A percentile compares a stretch with the other conserved stretches of the same genome.
Conservation (phyloP, 1,140 invertebrate species). For the Brachionus asplanchnoidis region DNA sequence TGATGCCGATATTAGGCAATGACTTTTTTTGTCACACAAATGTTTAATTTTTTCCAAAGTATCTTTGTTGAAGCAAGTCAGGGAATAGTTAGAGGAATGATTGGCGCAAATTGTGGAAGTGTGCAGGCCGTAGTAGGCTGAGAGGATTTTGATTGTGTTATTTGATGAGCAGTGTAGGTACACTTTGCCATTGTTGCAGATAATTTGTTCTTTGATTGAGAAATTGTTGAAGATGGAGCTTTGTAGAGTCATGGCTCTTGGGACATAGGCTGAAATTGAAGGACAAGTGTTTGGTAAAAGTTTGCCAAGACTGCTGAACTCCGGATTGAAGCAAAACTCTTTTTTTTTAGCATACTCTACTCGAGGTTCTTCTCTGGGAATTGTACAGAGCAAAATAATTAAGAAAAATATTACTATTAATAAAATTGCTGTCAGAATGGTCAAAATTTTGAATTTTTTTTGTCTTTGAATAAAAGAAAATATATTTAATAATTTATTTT, state of each 20-base stretch:
- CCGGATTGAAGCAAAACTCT: not conserved
- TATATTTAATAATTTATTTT: not conserved
- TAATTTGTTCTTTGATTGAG: not conserved
- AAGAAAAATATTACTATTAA: not conserved
- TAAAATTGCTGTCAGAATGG: not conserved
- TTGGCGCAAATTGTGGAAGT: not conserved
- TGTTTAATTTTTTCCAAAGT: not conserved
- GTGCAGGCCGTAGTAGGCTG: conserved; percentile 33
- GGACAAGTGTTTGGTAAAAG: not conserved
- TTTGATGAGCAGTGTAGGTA: not conserved
- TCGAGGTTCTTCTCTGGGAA: not conserved
- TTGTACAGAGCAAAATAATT: not conserved
- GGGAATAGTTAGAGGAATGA: not conserved
- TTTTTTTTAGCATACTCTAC: not conserved
- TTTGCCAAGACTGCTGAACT: not conserved
- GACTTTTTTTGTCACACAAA: not conserved
- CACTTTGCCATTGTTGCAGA: not conserved
- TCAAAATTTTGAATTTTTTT: not conserved
- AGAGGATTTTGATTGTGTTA: not conserved
- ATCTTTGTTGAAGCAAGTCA: not conserved
- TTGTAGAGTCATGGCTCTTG: not conserved
- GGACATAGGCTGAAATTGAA: not conserved
- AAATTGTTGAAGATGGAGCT: not conserved
- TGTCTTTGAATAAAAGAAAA: not conserved
- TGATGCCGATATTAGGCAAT: not conserved